Conservation (phyloP, 1,140 invertebrate genomes). For the Ips nitidus region DNA sequence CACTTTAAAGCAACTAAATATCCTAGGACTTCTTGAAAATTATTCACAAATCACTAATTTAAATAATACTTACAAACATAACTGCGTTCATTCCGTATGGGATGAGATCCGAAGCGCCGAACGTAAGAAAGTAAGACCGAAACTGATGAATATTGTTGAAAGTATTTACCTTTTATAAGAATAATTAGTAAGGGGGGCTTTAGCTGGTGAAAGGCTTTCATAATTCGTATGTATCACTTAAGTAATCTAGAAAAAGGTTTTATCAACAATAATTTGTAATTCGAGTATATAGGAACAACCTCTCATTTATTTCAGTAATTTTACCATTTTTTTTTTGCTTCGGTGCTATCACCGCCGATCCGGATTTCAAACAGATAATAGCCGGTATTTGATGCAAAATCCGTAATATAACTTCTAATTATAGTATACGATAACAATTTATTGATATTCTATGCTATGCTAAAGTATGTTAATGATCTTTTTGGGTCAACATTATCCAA, state of each 20-base stretch:
- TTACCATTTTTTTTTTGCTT: too few relatives aligned
- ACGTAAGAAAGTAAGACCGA: conserved; percentile 39
- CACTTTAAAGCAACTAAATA: not conserved
- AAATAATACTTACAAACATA: conserved; percentile 31
- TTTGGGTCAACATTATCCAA: too few relatives aligned
- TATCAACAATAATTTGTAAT: too few relatives aligned
- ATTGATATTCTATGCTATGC: too few relatives aligned
- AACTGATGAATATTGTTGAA: conserved; percentile 42
- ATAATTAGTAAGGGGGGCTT: conserved; percentile 37
- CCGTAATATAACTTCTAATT: too few relatives aligned
- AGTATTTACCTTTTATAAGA: conserved; percentile 42
- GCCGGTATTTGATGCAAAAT: too few relatives aligned
- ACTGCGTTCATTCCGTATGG: conserved; percentile 41
- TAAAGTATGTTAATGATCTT: too few relatives aligned
- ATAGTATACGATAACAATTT: too few relatives aligned
- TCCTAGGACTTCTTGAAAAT: not conserved
- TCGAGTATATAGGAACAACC: too few relatives aligned
- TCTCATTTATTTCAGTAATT: too few relatives aligned
- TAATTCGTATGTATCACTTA: conserved; percentile 1
- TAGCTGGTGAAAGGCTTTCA: conserved; percentile 42
- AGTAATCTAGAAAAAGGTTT: not conserved
- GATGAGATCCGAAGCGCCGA: conserved; percentile 19
- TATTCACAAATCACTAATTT: not conserved
- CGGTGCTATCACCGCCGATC: too few relatives aligned
- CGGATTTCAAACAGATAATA: too few relatives aligned